phyloP scores from a whole-genome alignment of 2,888 invertebrate species.

The Dromius quadrimaculatus region DNA sequence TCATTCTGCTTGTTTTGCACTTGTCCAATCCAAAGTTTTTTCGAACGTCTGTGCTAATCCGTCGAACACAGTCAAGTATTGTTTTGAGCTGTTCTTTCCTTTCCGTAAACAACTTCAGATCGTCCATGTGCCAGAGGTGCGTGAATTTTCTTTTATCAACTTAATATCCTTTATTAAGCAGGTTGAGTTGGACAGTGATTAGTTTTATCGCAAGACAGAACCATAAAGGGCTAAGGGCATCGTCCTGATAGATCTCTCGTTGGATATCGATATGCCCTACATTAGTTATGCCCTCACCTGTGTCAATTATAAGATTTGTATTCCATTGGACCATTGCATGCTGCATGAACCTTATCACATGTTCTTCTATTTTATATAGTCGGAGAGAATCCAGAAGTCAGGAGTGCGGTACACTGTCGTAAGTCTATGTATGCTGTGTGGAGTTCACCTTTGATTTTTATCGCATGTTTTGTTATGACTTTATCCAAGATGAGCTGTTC shows the following conservation, averaged over 20 bases:
- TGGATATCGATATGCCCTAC: background rate
- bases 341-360: background rate
- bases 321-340: too few species aligned
- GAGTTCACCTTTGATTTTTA: background rate
- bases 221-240: background rate
- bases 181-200: too few species aligned
- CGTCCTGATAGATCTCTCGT: background rate
- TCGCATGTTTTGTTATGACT: background rate
- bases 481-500: too few species aligned
- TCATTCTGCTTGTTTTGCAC: too few species aligned
- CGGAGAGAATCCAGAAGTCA: too few species aligned
- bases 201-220: too few species aligned
- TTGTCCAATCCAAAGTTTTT: background rate
- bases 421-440: background rate
- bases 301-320: background rate
- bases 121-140: slow-evolving; percentile 53
- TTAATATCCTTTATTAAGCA: too few species aligned
- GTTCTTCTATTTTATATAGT: too few species aligned
- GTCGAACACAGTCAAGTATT: background rate
- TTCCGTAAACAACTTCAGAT: slow-evolving; percentile 52
- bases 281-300: background rate
- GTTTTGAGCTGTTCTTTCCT: slow-evolving; percentile 20
- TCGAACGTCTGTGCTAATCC: background rate
- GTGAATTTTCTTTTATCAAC: too few species aligned
- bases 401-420: too few species aligned